Base-by-base conservation (phyloP, 2,113 vertebrate species). In the Stigmatopora nigra region DNA sequence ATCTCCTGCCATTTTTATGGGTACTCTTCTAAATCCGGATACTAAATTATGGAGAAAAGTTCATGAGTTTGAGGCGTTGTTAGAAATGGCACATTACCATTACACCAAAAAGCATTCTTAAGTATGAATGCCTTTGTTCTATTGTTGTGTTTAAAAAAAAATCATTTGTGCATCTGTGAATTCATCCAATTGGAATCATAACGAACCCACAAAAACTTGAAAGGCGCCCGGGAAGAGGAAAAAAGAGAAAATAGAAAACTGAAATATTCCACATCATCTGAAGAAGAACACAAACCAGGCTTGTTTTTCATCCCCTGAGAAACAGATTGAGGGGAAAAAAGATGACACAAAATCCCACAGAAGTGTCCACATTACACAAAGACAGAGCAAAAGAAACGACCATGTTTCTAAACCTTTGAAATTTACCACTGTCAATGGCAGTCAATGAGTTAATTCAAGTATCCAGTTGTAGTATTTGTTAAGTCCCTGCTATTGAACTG, bases 151-250 rank as follows among this genome's bases (percentile, higher is more conserved):
- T 41, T 41, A 2, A 41, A 41, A 41, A 41, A 13, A 59, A 60
- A 8, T 67, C 19, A 63, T 66, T 74, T 62, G 1, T 44, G 76
- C n/a, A 56, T 88, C 80, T 80, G 89, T 89, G 89, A 92, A 92
- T 89, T 91, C 90, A 93, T 90, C 83, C 84, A 86, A 85, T 90
- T 66, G 73, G 92, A 94, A 94, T 92, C 91, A 91, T 91, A 95
- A 94, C 91, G 83, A 93, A 93, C 92, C 91, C 93, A 91, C 90
- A 90, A 86, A 87, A 88, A 92, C 92, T 94, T 96, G 92, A 96
- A 95, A 96, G 92, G 68, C 76, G 81, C 1, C 13, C 70, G 64
- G 63, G 81, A 48, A 25, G 20, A 4, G 46, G 22, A 12, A 17
- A 31, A 68, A 89, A 83, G 90, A 89, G 78, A 92, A 92, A 94